These are phyloP conservation scores for Torymus texanus DNA, from an alignment of 2,888 invertebrate genomes.

Conservation along the genomic window DNA sequence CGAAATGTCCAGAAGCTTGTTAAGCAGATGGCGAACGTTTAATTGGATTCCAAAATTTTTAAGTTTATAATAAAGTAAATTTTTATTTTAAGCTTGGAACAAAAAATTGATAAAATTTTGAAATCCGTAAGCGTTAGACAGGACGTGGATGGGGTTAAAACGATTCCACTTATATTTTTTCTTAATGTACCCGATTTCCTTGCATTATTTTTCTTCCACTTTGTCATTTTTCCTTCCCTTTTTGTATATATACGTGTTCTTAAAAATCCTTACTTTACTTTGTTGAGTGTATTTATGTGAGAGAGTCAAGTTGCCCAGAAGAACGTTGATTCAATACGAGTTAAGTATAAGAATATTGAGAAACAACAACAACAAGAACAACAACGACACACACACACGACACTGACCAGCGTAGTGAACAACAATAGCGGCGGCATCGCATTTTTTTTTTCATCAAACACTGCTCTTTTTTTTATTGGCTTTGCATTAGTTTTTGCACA, in stretches of 20 bases:
- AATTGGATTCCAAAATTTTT: conserved; percentile 10
- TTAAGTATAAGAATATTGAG: conserved; percentile 33
- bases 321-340: conserved; percentile 18
- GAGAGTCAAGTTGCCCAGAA: conserved; percentile 18
- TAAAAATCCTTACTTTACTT: too few species aligned
- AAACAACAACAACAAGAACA: conserved; percentile 48
- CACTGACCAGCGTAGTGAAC: conserved; percentile 72
- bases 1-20: not conserved
- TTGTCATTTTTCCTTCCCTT: not conserved
- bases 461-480: conserved; percentile 10
- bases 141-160: conserved; percentile 49
- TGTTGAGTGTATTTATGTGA: not conserved
- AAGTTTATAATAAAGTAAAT: not conserved
- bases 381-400: conserved; percentile 68
- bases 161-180: conserved; percentile 21
- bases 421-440: conserved; percentile 67
- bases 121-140: conserved; percentile 17
- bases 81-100: too few species aligned
- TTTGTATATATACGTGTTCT: too few species aligned
- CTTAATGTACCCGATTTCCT: conserved; percentile 34
- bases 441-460: conserved; percentile 53
- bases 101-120: not conserved
- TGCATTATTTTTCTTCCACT: not conserved
- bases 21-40: not conserved
- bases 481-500: conserved; percentile 13